Evolutionary conservation across 2,113 vertebrate species (phyloP), one percentile per base, ranked within the genome.

Genomic region (Eptatretus burgeri): DNA sequence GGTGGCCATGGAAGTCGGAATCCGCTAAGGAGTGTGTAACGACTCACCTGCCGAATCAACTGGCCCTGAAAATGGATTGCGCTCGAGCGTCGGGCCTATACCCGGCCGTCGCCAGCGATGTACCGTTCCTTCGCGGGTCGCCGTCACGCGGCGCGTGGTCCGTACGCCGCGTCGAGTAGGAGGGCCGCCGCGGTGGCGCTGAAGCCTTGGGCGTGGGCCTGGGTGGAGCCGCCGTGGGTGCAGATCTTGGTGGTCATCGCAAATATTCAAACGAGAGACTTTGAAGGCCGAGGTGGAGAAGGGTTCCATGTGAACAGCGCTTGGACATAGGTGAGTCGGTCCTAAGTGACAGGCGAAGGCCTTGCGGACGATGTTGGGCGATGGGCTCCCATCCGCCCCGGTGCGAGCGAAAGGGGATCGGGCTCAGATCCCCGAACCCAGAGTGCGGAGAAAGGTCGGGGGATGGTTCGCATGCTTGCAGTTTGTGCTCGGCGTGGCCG

Each of bases 311-410:
- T 67, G 66, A 68, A 64, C 64, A 65, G 66, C 66, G 64, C 60
- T 68, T 64, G 66, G 66, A 65, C 68, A 67, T 68, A 63, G 68
- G 66, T 68, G 64, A 67, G 66, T 66, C 64, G 66, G 66, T 68
- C 67, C 66, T 66, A 64, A 66, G 65, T 17, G 60, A 18, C 53
- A 64, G 27, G 27, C 27, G 27, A 41, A 41, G 27, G 27, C 27
- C 27, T 41, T 41, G 7, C 3, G 27, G 27, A 41, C 27, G 7
- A 41, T 41, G 27, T 41, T 41, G 27, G 27, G 27, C 7, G 27
- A 41, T 41, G 27, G 27, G 27, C 27, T 41, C 27, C 27, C 27
- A 41, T 41, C 27, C 7, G 27, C 27, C 27, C 27, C 27, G 7
- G 27, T 41, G 27, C 7, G 27, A 41, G 27, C 27, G 27, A 41